These are phyloP conservation scores for Sternotherus odoratus DNA, from an alignment of 2,797 vertebrate species.

Conservation along the genomic window DNA sequence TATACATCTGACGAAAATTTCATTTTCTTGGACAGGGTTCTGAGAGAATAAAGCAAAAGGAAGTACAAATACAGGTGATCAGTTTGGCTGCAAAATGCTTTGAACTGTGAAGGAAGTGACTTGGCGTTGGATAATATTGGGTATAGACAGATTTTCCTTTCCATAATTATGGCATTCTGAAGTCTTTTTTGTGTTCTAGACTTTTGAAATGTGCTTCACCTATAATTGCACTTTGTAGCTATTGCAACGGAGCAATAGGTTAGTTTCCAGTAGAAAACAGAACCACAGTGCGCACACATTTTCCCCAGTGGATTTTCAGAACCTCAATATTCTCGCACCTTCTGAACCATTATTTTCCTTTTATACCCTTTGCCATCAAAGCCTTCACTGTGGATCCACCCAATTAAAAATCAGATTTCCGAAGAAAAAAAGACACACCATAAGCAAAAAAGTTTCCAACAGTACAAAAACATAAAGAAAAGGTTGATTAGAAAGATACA, in stretches of 20 bases:
- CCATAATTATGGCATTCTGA: background rate
- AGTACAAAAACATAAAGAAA: background rate
- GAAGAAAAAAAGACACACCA: background rate
- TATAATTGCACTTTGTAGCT: background rate
- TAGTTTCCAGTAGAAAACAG: background rate
- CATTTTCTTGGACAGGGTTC: background rate
- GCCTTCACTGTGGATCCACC: background rate
- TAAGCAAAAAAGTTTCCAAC: conserved; percentile 19
- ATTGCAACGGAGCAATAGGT: background rate
- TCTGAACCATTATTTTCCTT: background rate
- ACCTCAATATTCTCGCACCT: too few relatives aligned
- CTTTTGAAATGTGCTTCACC: background rate
- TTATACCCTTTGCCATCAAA: background rate
- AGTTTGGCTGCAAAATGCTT: background rate
- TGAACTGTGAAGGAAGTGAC: background rate
- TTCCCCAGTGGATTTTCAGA: too few relatives aligned
- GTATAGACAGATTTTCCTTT: background rate
- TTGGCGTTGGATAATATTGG: background rate
- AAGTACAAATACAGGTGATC: background rate
- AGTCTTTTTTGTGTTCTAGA: accelerated
- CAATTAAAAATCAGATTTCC: background rate
- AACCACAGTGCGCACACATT: background rate
- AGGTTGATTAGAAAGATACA: background rate
- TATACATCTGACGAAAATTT: conserved; percentile 38
- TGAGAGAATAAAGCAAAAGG: conserved; percentile 2